A percentile compares a stretch with the other conserved stretches of the same genome.
Evolutionary conservation across 2,113 vertebrate genomes (phyloP).

Genomic region (Alosa alosa): DNA sequence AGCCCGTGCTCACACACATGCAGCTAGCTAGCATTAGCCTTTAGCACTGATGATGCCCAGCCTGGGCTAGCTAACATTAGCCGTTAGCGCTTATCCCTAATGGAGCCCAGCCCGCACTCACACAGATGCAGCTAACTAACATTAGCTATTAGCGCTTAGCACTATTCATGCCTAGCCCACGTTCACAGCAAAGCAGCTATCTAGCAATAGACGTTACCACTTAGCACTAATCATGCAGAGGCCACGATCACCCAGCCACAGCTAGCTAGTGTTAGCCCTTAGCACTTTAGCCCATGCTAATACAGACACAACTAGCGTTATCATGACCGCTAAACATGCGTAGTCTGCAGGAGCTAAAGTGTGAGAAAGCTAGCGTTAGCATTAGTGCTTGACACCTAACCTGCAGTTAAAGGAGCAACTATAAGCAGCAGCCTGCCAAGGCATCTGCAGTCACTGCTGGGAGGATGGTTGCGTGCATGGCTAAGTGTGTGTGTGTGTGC

Average conservation of each 20-base stretch:
- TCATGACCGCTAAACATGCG: not conserved
- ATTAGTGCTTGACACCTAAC: not conserved
- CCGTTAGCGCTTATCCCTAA: slow-evolving; percentile 33
- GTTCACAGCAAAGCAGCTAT: not conserved
- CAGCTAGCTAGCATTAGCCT: not conserved
- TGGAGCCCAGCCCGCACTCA: not conserved
- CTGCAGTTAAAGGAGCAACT: not conserved
- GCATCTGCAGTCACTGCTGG: slow-evolving; percentile 18
- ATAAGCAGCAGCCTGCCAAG: not conserved
- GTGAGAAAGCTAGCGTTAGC: not conserved
- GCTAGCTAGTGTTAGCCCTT: not conserved
- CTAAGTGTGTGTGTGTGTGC: slow-evolving; percentile 20
- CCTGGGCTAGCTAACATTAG: slow-evolving; percentile 15
- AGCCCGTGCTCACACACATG: slow-evolving; percentile 47
- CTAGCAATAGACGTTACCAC: not conserved
- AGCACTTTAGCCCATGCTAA: not conserved
- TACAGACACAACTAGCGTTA: not conserved
- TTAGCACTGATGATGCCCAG: slow-evolving; percentile 25
- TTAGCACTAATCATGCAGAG: no score
- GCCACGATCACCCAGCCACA: no score
- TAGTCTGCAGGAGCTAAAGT: no score
- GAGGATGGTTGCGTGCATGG: not conserved
- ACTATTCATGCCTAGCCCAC: not conserved
- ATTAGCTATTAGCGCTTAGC: not conserved
- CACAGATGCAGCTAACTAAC: not conserved